Conservation (phyloP, 1,140 invertebrate species). For the Anoplolepis gracilipes region DNA sequence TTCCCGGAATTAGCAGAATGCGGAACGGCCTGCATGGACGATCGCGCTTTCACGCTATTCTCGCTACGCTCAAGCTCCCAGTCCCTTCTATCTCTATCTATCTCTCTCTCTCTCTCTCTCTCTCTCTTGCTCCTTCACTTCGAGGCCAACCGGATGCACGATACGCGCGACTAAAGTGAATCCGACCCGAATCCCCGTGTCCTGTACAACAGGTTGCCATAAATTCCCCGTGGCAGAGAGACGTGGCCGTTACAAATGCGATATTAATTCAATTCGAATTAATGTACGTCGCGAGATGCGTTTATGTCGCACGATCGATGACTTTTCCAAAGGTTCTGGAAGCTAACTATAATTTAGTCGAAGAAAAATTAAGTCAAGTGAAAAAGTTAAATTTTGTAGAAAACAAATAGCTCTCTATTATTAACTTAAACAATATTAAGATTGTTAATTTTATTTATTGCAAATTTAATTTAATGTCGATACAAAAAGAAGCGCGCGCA, state of each 20-base stretch:
- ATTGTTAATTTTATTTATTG: not conserved
- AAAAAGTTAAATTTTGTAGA: not conserved
- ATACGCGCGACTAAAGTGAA: slow-evolving; percentile 59
- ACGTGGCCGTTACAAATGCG: slow-evolving; percentile 24
- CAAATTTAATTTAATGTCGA: not conserved
- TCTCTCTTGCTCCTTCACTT: slow-evolving; percentile 2
- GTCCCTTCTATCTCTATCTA: not conserved
- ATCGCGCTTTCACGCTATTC: slow-evolving; percentile 74
- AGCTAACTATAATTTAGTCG: not conserved
- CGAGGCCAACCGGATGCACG: slow-evolving; percentile 55
- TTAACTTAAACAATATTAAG: not conserved
- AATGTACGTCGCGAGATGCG: not conserved
- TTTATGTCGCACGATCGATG: not conserved
- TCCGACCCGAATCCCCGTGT: slow-evolving; percentile 45
- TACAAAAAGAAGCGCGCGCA: not conserved
- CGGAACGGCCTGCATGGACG: slow-evolving; percentile 63
- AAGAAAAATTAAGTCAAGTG: not conserved
- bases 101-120: not conserved
- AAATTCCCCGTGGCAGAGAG: slow-evolving; percentile 25
- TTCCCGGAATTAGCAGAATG: slow-evolving; percentile 75
- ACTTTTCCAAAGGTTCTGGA: not conserved
- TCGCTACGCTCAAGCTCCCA: slow-evolving; percentile 60
- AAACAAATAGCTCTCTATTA: not conserved
- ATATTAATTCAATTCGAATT: slow-evolving; percentile 47
- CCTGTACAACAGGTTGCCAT: slow-evolving; percentile 61